phyloP scores from a whole-genome alignment of 2,113 vertebrate species.

The Semicossyphus pulcher region DNA sequence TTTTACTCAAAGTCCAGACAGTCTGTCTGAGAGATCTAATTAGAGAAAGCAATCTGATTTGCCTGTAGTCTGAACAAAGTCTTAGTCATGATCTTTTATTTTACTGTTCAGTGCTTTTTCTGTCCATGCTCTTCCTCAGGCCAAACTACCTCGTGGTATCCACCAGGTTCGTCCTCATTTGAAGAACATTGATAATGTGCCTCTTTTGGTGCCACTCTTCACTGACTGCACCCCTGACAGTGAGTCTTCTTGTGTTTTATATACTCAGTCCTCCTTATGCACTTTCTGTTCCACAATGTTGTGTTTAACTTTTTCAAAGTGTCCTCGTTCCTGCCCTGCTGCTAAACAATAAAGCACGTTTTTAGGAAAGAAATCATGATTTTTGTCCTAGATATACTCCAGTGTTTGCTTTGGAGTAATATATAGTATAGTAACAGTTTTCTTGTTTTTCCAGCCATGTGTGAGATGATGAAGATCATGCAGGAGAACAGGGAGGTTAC shows the following conservation, averaged over 20 bases:
- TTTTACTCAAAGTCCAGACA: too few relatives aligned
- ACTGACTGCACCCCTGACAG: constrained; percentile 98
- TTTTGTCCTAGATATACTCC: background rate
- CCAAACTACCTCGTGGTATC: constrained; percentile 97
- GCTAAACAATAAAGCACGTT: too few relatives aligned
- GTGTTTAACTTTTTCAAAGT: too few relatives aligned
- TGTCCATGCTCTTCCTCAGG: constrained; percentile 79
- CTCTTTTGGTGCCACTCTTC: constrained; percentile 97
- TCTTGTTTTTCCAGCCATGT: constrained; percentile 88
- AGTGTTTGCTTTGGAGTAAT: background rate
- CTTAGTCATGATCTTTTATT: too few relatives aligned
- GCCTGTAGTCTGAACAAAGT: too few relatives aligned
- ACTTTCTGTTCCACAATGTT: too few relatives aligned
- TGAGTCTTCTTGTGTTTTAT: constrained; percentile 75
- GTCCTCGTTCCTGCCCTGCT: too few relatives aligned
- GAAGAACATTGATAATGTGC: constrained; percentile 98
- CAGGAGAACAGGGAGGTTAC: constrained; percentile 97
- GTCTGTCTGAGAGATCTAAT: too few relatives aligned
- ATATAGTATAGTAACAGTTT: too few relatives aligned
- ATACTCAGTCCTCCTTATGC: background rate
- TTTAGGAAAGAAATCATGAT: too few relatives aligned
- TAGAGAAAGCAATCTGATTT: too few relatives aligned
- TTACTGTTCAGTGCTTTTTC: background rate
- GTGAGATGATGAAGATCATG: constrained; percentile 99
- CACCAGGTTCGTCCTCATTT: constrained; percentile 98